Conservation (phyloP, 2,797 vertebrate species). For the Tenualosa ilisha region DNA sequence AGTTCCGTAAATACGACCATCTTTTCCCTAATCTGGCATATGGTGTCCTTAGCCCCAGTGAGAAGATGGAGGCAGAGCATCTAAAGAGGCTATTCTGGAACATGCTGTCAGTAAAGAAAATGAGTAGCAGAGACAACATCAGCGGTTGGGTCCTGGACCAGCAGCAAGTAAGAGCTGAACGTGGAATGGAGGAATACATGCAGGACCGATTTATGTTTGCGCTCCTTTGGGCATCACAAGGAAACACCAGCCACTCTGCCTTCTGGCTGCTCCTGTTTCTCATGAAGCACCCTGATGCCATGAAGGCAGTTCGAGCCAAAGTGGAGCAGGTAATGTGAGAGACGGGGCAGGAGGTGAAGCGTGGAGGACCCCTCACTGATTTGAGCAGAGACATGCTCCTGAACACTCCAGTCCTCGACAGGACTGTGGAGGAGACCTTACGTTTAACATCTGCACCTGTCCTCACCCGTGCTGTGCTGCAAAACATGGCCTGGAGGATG, state of each 20-base stretch:
- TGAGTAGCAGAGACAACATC: constrained; percentile 74
- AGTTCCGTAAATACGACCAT: constrained; percentile 85
- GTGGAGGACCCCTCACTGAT: constrained; percentile 60
- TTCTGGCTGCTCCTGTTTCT: constrained; percentile 91
- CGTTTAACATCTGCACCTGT: constrained; percentile 76
- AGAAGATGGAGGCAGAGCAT: constrained; percentile 71
- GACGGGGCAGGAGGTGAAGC: constrained; percentile 65
- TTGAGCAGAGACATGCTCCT: constrained; percentile 78
- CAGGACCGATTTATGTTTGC: constrained; percentile 81
- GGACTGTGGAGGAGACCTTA: constrained; percentile 84
- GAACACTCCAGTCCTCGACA: constrained; percentile 82
- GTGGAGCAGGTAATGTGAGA: constrained; percentile 71
- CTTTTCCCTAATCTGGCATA: constrained; percentile 85
- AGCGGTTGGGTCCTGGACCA: constrained; percentile 83
- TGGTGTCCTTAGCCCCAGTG: constrained; percentile 71
- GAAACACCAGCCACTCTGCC: constrained; percentile 85
- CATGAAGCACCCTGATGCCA: constrained; percentile 85
- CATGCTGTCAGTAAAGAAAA: constrained; percentile 68
- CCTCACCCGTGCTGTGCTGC: constrained; percentile 74
- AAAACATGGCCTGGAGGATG: constrained; percentile 75
- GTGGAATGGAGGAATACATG: constrained; percentile 70
- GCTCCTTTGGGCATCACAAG: constrained; percentile 90
- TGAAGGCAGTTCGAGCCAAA: constrained; percentile 80
- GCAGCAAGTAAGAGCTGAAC: constrained; percentile 65
- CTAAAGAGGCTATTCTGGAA: constrained; percentile 79